phyloP scores from a whole-genome alignment of 2,797 vertebrate genomes.

The Phalanger gymnotis region DNA sequence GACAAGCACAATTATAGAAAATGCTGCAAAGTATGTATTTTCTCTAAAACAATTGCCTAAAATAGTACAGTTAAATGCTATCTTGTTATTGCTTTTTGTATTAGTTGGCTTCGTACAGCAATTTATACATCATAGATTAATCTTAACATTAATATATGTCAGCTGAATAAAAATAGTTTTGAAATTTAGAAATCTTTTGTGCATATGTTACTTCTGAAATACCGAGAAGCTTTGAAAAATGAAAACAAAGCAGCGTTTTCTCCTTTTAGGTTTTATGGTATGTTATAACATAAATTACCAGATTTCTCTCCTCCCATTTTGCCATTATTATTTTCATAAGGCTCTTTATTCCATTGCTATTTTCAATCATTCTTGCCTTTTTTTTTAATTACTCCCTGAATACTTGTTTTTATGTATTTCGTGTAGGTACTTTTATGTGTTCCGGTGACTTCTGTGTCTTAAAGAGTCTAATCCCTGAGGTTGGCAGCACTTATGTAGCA shows the following conservation, averaged over 20 bases:
- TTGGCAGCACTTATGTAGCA: slow-evolving; percentile 80
- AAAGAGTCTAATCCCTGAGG: slow-evolving; percentile 79
- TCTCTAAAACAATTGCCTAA: slow-evolving; percentile 66
- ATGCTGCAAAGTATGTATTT: slow-evolving; percentile 73
- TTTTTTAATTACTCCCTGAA: slow-evolving; percentile 53
- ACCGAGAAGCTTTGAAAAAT: slow-evolving; percentile 36
- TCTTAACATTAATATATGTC: slow-evolving; percentile 70
- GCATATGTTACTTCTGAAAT: slow-evolving; percentile 60
- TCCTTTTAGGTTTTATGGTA: slow-evolving; percentile 6
- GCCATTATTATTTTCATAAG: slow-evolving; percentile 5
- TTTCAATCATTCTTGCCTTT: slow-evolving; percentile 30
- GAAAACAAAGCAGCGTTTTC: slow-evolving; percentile 29
- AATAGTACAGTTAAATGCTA: slow-evolving; percentile 66
- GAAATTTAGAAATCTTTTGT: slow-evolving; percentile 71
- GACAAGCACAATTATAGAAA: slow-evolving; percentile 79
- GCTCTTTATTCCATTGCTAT: slow-evolving; percentile 33
- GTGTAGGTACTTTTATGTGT: slow-evolving; percentile 77
- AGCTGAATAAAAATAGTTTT: slow-evolving; percentile 66
- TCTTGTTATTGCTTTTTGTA: slow-evolving; percentile 65
- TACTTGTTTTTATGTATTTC: slow-evolving; percentile 54
- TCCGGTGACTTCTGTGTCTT: slow-evolving; percentile 70
- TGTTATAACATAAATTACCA: slow-evolving; percentile 45
- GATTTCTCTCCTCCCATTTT: slow-evolving; percentile 26
- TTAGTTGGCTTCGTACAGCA: slow-evolving; percentile 55
- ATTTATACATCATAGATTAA: slow-evolving; percentile 70